Evolutionary conservation across 2,113 vertebrate genomes (phyloP).

Genomic region (Lamprologus speciosus): DNA sequence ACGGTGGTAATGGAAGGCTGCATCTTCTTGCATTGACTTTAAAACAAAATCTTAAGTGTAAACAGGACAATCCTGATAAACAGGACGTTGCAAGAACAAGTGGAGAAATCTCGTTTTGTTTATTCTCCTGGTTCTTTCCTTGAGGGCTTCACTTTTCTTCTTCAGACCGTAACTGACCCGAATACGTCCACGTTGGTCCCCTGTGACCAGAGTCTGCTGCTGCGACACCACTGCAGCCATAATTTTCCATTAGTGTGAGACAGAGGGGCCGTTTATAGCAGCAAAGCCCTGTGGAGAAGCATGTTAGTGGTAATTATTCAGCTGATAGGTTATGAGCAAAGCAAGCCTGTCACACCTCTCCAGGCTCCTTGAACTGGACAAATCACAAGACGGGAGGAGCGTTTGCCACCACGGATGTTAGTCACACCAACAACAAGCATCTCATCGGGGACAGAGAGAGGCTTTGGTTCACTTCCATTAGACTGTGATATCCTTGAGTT

Average conservation of each 20-base stretch:
- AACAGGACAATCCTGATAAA: not conserved
- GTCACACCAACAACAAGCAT: not conserved
- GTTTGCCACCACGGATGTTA: not conserved
- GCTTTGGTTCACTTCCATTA: not conserved
- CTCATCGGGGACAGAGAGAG: not conserved
- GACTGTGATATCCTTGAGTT: not conserved
- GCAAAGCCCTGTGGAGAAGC: constrained; percentile 4
- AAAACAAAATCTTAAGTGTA: not conserved
- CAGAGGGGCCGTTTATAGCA: constrained; percentile 21
- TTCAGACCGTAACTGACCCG: not conserved
- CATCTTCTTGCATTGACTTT: not conserved
- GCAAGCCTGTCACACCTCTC: not conserved
- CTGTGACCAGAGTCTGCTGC: not conserved
- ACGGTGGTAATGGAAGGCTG: not conserved
- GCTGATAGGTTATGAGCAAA: constrained; percentile 7
- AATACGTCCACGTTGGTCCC: constrained; percentile 8
- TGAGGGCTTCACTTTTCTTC: not conserved
- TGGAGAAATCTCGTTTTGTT: not conserved
- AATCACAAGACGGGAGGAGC: not conserved
- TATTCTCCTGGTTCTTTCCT: not conserved
- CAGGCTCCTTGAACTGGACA: not conserved
- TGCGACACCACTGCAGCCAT: not conserved
- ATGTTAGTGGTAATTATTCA: constrained; percentile 47
- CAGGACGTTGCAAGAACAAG: not conserved
- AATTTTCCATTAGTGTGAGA: constrained; percentile 28